Base-by-base conservation (phyloP, 2,888 invertebrate species). In the Eristalis pertinax region DNA sequence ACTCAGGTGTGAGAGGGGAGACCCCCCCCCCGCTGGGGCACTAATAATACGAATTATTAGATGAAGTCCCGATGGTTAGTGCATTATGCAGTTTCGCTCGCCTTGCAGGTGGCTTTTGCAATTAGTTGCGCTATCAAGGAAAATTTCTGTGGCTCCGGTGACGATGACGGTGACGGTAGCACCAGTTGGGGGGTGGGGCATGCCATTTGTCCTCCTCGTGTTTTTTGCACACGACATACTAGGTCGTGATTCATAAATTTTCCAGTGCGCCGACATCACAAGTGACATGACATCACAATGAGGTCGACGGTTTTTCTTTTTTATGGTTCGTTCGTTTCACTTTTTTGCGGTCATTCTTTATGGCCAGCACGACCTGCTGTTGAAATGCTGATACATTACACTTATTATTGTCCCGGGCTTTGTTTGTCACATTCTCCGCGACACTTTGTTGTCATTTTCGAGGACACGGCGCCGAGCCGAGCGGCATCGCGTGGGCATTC, bases 1-100 rank as follows among this genome's bases (percentile, higher is more conserved):
- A 26, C 2, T 26, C 43, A 64, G n/a, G 50, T 50, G 50, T 50
- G 50, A 22, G 50, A 19, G 11, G 32, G 22, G 22, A 26, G 11
- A 4, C 19, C 26, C 11, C 50, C 43, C 4, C 15, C n/a, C n/a
- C n/a, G n/a, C n/a, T 4, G 22, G 35, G 19, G 32, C 29, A 29
- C 73, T 76, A 76, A 73, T 85, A 85, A 81, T 85, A 67, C 81
- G 67, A 85, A 72, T 85, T 76, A 85, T 80, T 74, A 76, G 84
- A 85, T 85, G 64, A 73, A 81, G 76, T 85, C 63, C 58, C 22
- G 80, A 84, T 84, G 67, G 70, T 84, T 60, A 70, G 67, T 81
- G 67, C 81, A 80, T 84, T 84, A 84, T 81, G 43, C 63, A 76
- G 72, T 22, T 81, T 67, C n/a, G 56, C 60, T 74, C 69, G 43